Evolutionary conservation across 1,140 invertebrate genomes (phyloP).

Genomic region (Nasonia longicornis): DNA sequence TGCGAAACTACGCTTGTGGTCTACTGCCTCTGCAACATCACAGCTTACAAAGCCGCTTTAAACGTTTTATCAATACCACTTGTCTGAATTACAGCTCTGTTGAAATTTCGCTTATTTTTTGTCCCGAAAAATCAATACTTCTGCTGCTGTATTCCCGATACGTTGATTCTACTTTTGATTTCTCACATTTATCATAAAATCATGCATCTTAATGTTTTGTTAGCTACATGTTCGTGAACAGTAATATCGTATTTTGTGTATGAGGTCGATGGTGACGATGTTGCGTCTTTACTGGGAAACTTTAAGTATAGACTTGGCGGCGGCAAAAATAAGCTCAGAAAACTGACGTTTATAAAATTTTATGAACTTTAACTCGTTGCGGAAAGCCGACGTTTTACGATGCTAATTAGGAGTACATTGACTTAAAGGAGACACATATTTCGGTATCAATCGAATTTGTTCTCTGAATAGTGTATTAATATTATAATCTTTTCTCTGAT

Average conservation of each 20-base stretch:
- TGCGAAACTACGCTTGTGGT: no score
- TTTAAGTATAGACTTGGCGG: not conserved
- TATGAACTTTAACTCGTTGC: not conserved
- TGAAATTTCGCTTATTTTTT: no score
- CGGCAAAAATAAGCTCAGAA: not conserved
- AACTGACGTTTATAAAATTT: not conserved
- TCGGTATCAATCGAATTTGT: not conserved
- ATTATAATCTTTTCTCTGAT: no score
- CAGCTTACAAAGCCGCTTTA: no score
- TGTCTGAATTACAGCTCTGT: no score
- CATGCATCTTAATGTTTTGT: not conserved
- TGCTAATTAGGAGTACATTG: not conserved
- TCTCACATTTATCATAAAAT: not conserved
- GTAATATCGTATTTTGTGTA: not conserved
- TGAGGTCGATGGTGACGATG: not conserved
- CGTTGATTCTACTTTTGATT: not conserved
- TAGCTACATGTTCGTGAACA: not conserved
- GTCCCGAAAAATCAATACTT: no score
- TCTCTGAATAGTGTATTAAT: not conserved
- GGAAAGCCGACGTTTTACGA: not conserved
- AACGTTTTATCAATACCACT: no score
- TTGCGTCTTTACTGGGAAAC: slow-evolving; percentile 1
- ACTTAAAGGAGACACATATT: not conserved
- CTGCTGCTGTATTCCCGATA: no score
- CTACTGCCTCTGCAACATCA: no score